These are phyloP conservation scores for Tragopan temminckii DNA, from an alignment of 2,797 vertebrate species.

Conservation along the genomic window DNA sequence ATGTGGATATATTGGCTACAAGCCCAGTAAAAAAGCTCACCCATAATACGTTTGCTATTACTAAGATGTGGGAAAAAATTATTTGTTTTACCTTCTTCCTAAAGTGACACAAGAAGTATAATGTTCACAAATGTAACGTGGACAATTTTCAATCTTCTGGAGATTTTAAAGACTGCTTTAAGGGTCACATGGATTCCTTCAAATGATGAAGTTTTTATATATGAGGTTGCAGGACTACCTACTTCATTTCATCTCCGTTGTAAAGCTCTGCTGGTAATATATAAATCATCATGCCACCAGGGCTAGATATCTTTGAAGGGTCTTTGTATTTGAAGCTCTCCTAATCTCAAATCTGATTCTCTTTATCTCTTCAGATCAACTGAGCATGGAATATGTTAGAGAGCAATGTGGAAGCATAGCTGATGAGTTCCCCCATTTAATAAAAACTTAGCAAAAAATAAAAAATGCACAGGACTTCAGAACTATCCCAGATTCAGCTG, in stretches of 20 bases:
- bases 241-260: neutral
- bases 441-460: neutral
- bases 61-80: neutral
- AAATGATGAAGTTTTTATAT: neutral
- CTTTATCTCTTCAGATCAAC: conserved; percentile 33
- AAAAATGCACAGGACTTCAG: neutral
- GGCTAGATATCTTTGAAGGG: neutral
- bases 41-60: neutral
- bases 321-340: conserved; percentile 18
- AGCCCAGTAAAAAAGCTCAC: neutral
- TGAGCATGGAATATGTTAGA: neutral
- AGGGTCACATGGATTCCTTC: neutral
- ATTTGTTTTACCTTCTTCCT: neutral
- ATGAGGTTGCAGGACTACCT: neutral
- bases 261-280: neutral
- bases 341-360: conserved; percentile 31
- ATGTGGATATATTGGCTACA: conserved; percentile 12
- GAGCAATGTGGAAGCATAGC: neutral
- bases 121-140: neutral
- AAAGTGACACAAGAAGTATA: neutral
- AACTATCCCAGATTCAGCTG: neutral
- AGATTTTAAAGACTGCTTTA: neutral
- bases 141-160: neutral
- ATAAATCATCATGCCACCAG: neutral
- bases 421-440: neutral